Evolutionary conservation across 1,140 invertebrate species (phyloP).

Genomic region (Pseudachorutes palmiensis): DNA sequence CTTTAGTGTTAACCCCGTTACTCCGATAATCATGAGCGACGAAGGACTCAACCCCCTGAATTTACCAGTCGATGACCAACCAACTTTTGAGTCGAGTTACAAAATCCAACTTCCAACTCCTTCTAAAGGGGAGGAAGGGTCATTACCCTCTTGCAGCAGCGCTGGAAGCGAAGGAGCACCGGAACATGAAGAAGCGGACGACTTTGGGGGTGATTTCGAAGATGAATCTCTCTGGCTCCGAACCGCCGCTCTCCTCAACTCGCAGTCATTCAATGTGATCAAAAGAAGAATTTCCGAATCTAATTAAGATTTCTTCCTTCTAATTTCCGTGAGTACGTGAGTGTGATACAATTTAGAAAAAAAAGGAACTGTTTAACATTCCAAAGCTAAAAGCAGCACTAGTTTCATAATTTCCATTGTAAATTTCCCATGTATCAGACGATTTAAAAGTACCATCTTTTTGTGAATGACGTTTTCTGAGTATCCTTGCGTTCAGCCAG

Average conservation of each 20-base stretch:
- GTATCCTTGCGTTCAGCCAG: no score
- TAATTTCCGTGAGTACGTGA: no score
- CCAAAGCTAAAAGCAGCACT: no score
- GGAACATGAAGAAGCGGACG: conserved; percentile 19
- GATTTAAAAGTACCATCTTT: no score
- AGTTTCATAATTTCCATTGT: no score
- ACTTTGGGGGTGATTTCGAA: conserved; percentile 2
- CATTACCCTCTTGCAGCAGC: not conserved
- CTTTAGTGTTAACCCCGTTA: no score
- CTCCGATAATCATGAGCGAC: no score
- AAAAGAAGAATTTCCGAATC: conserved; percentile 32
- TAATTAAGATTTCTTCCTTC: no score
- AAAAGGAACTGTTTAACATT: no score
- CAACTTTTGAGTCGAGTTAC: conserved; percentile 1
- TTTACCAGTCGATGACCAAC: not conserved
- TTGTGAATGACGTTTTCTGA: no score
- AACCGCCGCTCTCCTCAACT: conserved; percentile 25
- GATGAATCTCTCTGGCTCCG: conserved; percentile 32
- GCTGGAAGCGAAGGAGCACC: not conserved
- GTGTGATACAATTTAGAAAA: no score
- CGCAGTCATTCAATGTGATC: conserved; percentile 32
- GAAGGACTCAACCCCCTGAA: not conserved
- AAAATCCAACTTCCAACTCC: not conserved
- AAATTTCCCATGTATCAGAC: no score
- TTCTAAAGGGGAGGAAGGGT: not conserved